A percentile compares a stretch with the other conserved stretches of the same genome.
These are phyloP conservation scores for Andricus grossulariae DNA, from an alignment of 1,140 invertebrate species.

Conservation along the genomic window DNA sequence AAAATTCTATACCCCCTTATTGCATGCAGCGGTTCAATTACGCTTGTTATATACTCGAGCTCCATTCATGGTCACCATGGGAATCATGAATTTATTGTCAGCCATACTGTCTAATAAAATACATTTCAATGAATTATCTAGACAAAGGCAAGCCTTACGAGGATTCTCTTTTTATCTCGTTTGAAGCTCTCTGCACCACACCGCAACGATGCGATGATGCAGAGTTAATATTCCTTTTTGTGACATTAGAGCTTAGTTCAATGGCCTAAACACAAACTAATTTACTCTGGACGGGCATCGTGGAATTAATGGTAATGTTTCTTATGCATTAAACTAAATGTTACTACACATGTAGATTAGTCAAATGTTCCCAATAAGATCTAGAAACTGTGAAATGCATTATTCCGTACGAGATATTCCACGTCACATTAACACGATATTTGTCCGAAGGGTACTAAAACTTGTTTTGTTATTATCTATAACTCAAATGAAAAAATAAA, in stretches of 20 bases:
- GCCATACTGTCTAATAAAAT: background rate
- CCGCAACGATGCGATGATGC: no score
- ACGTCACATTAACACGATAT: background rate
- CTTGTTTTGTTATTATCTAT: no score
- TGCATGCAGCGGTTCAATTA: no score
- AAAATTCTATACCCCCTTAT: no score
- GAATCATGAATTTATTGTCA: background rate
- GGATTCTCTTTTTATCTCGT: background rate
- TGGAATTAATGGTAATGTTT: conserved; percentile 35
- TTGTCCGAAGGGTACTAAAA: conserved; percentile 10
- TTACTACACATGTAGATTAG: conserved; percentile 39
- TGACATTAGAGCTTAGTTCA: background rate
- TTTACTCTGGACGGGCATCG: background rate
- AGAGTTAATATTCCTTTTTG: no score
- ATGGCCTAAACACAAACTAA: background rate
- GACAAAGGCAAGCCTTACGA: conserved; percentile 5
- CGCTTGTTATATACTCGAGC: background rate
- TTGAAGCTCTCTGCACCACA: background rate
- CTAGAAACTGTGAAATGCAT: conserved; percentile 71
- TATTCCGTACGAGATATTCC: conserved; percentile 22
- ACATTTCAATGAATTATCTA: conserved; percentile 12
- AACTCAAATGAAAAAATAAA: no score
- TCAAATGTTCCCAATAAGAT: conserved; percentile 26
- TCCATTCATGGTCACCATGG: background rate
- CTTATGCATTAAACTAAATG: conserved; percentile 35